phyloP scores from a whole-genome alignment of 2,888 invertebrate genomes.

The Scaptomyza tumidula region DNA sequence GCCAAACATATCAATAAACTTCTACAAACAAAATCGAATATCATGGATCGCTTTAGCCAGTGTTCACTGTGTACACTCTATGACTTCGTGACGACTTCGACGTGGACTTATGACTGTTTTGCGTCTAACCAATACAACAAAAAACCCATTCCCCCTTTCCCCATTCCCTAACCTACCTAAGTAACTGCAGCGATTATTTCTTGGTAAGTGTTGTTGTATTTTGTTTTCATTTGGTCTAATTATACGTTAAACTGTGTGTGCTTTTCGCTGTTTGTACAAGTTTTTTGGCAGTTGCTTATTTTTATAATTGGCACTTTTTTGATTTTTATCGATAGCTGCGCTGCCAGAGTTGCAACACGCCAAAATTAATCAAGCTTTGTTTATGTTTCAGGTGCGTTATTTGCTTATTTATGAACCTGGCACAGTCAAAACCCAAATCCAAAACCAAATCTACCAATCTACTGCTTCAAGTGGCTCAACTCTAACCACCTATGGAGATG shows the following conservation, averaged over 20 bases:
- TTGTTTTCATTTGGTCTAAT: conserved; percentile 18
- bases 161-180: not conserved
- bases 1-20: too few relatives aligned
- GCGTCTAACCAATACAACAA: not conserved
- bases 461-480: conserved; percentile 46
- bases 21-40: too few relatives aligned
- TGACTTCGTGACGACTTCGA: conserved; percentile 63
- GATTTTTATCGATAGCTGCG: conserved; percentile 19
- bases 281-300: conserved; percentile 56
- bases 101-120: conserved; percentile 33
- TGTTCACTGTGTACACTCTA: conserved; percentile 32
- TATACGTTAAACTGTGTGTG: conserved; percentile 13
- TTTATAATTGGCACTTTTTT: conserved; percentile 70
- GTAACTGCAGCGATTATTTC: conserved; percentile 20
- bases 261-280: not conserved
- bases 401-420: conserved; percentile 48
- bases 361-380: conserved; percentile 31
- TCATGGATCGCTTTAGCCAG: not conserved
- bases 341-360: conserved; percentile 8
- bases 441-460: not conserved
- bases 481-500: conserved; percentile 66
- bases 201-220: conserved; percentile 23
- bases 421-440: not conserved
- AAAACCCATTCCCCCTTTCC: not conserved
- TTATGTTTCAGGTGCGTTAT: conserved; percentile 25